A percentile compares a stretch with the other conserved stretches of the same genome.
Evolutionary conservation across 53 echinoderm and acorn worm genomes (phyloP).

Genomic region (Arbacia lixula): DNA sequence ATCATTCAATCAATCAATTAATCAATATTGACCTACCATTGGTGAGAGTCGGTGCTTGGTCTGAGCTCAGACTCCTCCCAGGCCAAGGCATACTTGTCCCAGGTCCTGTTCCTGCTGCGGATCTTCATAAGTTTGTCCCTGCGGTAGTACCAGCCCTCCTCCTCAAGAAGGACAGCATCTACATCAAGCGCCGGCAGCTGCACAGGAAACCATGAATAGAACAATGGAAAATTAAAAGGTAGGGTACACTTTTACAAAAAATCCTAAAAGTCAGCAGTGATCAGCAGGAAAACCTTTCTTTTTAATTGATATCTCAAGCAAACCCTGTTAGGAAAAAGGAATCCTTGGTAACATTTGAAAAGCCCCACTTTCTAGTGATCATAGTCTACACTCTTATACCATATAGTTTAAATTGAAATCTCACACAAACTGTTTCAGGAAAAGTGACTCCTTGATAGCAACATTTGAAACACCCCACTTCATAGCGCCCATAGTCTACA

Average conservation of each 20-base stretch:
- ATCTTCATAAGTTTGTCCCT: conserved; percentile 26
- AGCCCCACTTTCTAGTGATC: no score
- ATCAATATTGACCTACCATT: no score
- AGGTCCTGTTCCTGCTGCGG: conserved; percentile 72
- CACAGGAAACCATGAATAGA: neutral
- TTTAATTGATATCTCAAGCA: neutral
- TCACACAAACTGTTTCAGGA: no score
- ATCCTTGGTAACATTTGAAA: no score
- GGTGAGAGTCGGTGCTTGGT: conserved; percentile 54
- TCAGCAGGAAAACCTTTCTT: neutral
- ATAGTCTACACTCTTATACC: no score
- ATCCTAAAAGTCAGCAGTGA: neutral
- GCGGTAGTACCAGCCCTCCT: conserved; percentile 74
- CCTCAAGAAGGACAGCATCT: conserved; percentile 64
- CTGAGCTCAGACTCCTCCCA: conserved; percentile 76
- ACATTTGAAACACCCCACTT: no score
- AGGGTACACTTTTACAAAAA: neutral
- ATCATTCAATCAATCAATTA: no score
- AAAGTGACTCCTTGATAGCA: no score
- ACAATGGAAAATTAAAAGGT: neutral
- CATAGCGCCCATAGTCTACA: no score
- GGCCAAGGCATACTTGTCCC: conserved; percentile 71
- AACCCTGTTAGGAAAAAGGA: no score
- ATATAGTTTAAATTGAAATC: no score
- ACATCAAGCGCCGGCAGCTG: conserved; percentile 64